phyloP scores from a whole-genome alignment of 2,113 vertebrate species.

The Rhegmatorhina hoffmannsi region DNA sequence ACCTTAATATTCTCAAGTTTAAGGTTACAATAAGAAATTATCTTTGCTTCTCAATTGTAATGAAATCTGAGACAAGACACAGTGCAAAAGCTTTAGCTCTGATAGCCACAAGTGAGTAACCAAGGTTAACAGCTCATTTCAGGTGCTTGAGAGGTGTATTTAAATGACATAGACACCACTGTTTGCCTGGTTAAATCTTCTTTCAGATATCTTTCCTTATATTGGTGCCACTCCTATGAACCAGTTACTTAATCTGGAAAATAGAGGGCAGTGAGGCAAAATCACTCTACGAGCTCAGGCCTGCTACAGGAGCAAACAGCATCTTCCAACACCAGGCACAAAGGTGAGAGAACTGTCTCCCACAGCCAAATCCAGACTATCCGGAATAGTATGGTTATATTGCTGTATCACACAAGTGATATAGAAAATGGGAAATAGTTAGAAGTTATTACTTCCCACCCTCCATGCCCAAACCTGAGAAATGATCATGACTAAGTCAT shows the following conservation, averaged over 20 bases:
- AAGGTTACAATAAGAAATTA: neutral
- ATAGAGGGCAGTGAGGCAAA: accelerated
- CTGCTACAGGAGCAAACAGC: neutral
- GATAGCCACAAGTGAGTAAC: neutral
- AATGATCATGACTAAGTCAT: neutral
- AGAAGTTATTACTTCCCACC: neutral
- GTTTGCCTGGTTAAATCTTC: neutral
- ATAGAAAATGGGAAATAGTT: neutral
- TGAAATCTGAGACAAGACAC: neutral
- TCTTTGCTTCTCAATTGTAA: neutral
- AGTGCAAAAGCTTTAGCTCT: neutral
- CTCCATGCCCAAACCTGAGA: accelerated
- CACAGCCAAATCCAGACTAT: neutral
- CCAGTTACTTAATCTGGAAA: neutral
- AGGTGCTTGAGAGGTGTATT: neutral
- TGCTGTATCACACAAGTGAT: neutral
- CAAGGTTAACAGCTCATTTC: neutral
- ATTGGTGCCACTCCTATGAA: neutral
- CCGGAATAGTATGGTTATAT: neutral
- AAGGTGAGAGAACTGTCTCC: neutral
- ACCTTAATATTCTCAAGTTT: neutral
- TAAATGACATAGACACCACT: neutral
- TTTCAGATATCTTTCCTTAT: neutral
- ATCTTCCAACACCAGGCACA: neutral
- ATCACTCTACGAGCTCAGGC: accelerated